These are phyloP conservation scores for Umimayanthus chanpuru DNA, from an alignment of 92 coral and sea anemone species.

Conservation along the genomic window DNA sequence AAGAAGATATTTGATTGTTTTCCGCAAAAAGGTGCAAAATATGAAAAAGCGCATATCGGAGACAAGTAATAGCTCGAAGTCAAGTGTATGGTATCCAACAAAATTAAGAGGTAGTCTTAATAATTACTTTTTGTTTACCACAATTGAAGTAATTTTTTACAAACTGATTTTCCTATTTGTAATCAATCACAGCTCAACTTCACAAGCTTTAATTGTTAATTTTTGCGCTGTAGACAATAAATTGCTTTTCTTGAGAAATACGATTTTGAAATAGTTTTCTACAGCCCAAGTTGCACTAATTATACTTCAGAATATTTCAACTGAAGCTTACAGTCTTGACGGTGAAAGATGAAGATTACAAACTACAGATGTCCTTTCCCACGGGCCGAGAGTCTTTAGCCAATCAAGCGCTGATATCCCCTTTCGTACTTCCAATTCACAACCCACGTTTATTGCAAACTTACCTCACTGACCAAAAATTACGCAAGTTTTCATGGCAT, in stretches of 20 bases:
- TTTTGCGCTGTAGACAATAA: not conserved
- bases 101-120: not conserved
- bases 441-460: not conserved
- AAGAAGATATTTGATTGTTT: no score
- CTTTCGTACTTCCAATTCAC: not conserved
- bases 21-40: no score
- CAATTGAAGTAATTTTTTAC: no score
- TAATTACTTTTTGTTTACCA: not conserved
- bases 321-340: not conserved
- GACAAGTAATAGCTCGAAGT: not conserved
- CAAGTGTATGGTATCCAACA: not conserved
- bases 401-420: not conserved
- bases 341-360: not conserved
- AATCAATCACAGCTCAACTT: not conserved
- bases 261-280: not conserved
- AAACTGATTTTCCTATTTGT: not conserved
- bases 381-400: not conserved
- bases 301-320: not conserved
- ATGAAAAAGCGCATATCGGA: not conserved
- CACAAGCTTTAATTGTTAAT: not conserved
- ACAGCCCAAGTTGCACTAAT: not conserved
- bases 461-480: not conserved
- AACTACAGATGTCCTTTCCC: constrained; percentile 27
- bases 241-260: not conserved
- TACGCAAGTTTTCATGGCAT: not conserved